phyloP scores from a whole-genome alignment of 2,113 vertebrate species.

The Corythoichthys intestinalis region DNA sequence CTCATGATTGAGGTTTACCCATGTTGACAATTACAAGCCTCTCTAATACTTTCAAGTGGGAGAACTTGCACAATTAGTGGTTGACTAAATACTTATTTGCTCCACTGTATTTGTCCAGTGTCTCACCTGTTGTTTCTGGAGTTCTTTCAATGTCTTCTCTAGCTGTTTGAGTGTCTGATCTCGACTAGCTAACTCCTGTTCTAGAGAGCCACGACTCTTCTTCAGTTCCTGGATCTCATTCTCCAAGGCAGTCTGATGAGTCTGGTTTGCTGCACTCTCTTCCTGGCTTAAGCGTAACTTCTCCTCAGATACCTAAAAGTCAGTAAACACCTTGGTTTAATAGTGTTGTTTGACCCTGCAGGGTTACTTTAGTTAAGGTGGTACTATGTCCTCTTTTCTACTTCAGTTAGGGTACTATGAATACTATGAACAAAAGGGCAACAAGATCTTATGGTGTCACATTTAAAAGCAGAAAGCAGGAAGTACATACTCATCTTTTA shows the following conservation, averaged over 20 bases:
- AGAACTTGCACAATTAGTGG: too few relatives aligned
- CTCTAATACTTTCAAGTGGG: too few relatives aligned
- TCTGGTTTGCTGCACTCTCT: conserved; percentile 84
- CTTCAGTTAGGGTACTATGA: background rate
- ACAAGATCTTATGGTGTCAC: too few relatives aligned
- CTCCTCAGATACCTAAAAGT: conserved; percentile 79
- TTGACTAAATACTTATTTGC: too few relatives aligned
- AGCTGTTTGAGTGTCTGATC: conserved; percentile 77
- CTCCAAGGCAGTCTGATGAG: conserved; percentile 78
- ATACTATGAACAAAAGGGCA: too few relatives aligned
- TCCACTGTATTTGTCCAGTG: background rate
- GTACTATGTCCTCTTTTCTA: background rate
- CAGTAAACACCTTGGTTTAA: background rate
- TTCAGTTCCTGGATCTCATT: conserved; percentile 84
- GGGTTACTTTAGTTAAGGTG: background rate
- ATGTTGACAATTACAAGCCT: too few relatives aligned
- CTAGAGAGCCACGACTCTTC: conserved; percentile 62
- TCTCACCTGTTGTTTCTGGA: conserved; percentile 83
- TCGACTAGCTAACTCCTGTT: conserved; percentile 79
- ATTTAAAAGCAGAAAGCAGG: too few relatives aligned
- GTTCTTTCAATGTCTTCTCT: conserved; percentile 72
- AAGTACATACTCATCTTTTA: too few relatives aligned
- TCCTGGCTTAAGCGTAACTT: conserved; percentile 86
- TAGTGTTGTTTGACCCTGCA: background rate
- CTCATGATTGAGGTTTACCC: too few relatives aligned